Evolutionary conservation across 2,797 vertebrate genomes (phyloP), one percentile per base, ranked within the genome.

Genomic region (Mus caroli): DNA sequence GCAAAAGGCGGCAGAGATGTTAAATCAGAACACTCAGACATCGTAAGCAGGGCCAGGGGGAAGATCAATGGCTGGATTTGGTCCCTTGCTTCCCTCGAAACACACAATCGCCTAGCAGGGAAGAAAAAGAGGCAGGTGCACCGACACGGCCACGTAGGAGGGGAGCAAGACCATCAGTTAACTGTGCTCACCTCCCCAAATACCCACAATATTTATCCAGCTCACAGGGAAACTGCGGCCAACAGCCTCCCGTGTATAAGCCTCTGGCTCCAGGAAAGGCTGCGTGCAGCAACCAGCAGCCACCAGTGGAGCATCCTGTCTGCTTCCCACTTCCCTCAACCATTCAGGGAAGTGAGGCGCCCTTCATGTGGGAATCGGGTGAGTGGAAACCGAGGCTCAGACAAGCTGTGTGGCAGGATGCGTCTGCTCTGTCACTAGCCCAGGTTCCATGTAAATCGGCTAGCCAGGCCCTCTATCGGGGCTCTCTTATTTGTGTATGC

Each of bases 11-110:
- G 22, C 80, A 64, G 40, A 46, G 40, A 31, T 64, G 28, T 64
- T 64, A 15, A 34, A 14, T 82, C 24, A 58, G n/a, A 64, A 60
- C 17, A 20, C 10, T 64, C 60, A 20, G 3, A 34, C n/a, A 20
- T 58, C 31, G 50, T 67, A 50, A n/a, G 28, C 50, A 40, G 83
- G 83, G 9, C 28, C 28, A 50, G 0, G 84, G 22, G 3, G 31
- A 17, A 77, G 90, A 94, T 77, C 83, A 73, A 73, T 1, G 54
- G 50, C 67, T 3, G 8, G 60, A n/a, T 56, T 50, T 37, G 46
- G 94, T 95, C 88, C 73, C 69, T 17, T 0, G 62, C 62, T 50
- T 40, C 92, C 80, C 67, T 88, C 84, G 80, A 94, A 93, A 82
- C 20, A 87, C 20, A 67, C 52, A 37, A 54, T 31, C 7, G 0